These are phyloP conservation scores for Tachysurus vachellii DNA, from an alignment of 2,113 vertebrate species.

Conservation along the genomic window DNA sequence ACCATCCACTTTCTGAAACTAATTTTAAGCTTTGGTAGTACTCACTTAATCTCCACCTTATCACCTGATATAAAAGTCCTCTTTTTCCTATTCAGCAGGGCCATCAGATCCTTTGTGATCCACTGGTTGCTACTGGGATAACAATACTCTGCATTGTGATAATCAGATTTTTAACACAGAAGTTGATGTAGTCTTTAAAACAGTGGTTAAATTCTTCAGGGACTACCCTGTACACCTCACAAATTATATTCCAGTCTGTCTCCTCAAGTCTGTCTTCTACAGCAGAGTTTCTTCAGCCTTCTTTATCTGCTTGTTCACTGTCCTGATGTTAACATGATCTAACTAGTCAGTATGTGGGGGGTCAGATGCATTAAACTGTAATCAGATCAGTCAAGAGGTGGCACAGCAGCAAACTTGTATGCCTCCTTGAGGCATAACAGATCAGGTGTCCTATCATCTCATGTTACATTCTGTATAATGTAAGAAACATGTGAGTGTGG, in stretches of 20 bases:
- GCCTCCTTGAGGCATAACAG: too few relatives aligned
- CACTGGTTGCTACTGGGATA: constrained; percentile 5
- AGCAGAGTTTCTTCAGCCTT: neutral
- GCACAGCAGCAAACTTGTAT: neutral
- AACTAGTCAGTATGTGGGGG: neutral
- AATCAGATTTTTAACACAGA: neutral
- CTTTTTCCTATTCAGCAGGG: neutral
- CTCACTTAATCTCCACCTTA: neutral
- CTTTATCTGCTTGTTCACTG: neutral
- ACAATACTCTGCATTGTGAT: neutral
- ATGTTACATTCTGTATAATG: neutral
- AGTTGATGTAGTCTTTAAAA: neutral
- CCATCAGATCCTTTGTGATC: neutral
- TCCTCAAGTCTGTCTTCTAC: neutral
- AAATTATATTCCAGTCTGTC: neutral
- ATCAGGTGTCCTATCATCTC: too few relatives aligned
- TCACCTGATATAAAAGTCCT: neutral
- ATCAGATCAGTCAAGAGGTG: neutral
- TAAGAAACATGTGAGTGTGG: neutral
- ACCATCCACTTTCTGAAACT: neutral
- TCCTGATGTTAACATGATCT: neutral
- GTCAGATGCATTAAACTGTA: neutral
- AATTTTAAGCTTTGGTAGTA: neutral
- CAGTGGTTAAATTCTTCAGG: neutral
- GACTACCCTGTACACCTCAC: too few relatives aligned